Evolutionary conservation across 2,888 invertebrate genomes (phyloP), one percentile per base, ranked within the genome.

Genomic region (Apotomis capreana): DNA sequence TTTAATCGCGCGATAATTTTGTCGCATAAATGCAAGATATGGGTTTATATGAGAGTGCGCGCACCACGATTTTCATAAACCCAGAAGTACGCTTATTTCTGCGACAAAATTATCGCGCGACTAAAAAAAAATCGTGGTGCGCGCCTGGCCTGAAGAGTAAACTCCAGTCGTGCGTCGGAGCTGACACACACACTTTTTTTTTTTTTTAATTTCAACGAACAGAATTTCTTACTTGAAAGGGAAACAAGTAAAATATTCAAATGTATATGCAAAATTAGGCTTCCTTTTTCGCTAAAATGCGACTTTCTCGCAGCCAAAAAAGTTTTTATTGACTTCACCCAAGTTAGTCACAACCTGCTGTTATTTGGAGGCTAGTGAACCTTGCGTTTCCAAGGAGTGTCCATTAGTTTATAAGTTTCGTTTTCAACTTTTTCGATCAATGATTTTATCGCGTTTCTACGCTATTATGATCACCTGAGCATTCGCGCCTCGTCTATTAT

Each of bases 351-450:
- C 49, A 49, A 68, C 36, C 46, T 58, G 46, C 40, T 57, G 5
- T 67, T 57, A 26, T 46, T 10, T 54, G 4, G 36, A 65, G 65
- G 70, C 63, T 65, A 55, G 54, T 65, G 64, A 65, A 70, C 70
- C 65, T 55, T 9, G 49, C 15, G 46, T 65, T 55, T 46, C 36
- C 57, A 57, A 65, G 57, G 26, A 65, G 46, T 57, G 36, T 62
- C 63, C 67, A 59, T 59, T 59, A 59, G 51, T 58, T 51, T 13
- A 37, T 49, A 49, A 15, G 13, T 44, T 40, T 60, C 46, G 64
- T 49, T 58, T 55, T 37, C 13, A 37, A 58, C 49, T 68, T 58
- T 68, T 68, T 46, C 65, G 55, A 65, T 57, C 55, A 57, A 65
- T 46, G 26, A 52, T 40, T 12, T 54, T 64, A 65, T 65, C 55